Percentiles rank a stretch among this genome's conserved stretches.
Conservation (phyloP, 1,140 invertebrate species). For the Plectus sambesii region DNA sequence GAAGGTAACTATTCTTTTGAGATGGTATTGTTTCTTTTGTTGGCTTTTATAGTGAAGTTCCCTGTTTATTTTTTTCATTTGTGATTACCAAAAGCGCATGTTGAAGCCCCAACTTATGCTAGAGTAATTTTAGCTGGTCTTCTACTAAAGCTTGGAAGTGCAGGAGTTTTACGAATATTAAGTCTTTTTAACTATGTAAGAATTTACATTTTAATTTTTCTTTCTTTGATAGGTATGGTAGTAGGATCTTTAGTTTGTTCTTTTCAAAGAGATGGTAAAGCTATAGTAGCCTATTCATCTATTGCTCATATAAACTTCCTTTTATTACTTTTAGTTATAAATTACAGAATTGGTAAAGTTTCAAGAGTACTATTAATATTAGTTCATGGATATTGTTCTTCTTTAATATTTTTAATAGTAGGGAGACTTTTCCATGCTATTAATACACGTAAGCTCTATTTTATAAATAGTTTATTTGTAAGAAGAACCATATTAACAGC, state of each 20-base stretch:
- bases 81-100: constrained; percentile 62
- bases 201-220: constrained; percentile 45
- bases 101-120: constrained; percentile 58
- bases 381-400: constrained; percentile 24
- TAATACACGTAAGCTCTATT: constrained; percentile 15
- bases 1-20: constrained; percentile 47
- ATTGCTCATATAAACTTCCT: constrained; percentile 28
- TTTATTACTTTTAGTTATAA: constrained; percentile 12
- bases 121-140: constrained; percentile 61
- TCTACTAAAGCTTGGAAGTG: constrained; percentile 59
- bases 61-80: constrained; percentile 60
- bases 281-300: constrained; percentile 55
- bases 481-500: constrained; percentile 7
- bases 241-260: constrained; percentile 55
- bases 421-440: constrained; percentile 22
- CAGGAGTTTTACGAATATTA: constrained; percentile 54
- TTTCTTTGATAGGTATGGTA: constrained; percentile 53
- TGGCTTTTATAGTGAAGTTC: constrained; percentile 59
- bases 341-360: constrained; percentile 9
- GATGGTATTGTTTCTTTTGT: constrained; percentile 50
- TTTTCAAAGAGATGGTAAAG: constrained; percentile 55
- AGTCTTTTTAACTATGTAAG: constrained; percentile 48
- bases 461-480: constrained; percentile 15
- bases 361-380: constrained; percentile 15
- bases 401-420: constrained; percentile 22